These are phyloP conservation scores for Lithophane leautieri DNA, from an alignment of 2,888 invertebrate species.

Conservation along the genomic window DNA sequence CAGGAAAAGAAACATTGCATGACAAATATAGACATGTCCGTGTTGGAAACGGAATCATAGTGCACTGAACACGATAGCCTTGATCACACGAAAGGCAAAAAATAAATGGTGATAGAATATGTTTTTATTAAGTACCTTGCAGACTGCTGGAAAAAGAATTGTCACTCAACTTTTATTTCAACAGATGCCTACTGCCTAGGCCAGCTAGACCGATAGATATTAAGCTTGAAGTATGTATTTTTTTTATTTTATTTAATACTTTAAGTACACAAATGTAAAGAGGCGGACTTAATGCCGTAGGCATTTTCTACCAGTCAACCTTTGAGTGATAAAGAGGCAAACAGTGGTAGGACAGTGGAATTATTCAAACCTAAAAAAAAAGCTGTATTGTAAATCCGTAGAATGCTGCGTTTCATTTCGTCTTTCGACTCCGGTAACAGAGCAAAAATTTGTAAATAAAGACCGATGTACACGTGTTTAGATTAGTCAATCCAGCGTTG, in stretches of 20 bases:
- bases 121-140: not conserved
- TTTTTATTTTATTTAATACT: too few relatives aligned
- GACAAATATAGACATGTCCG: constrained; percentile 42
- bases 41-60: constrained; percentile 32
- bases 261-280: too few relatives aligned
- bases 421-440: not conserved
- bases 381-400: not conserved
- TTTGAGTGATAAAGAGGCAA: too few relatives aligned
- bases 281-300: too few relatives aligned
- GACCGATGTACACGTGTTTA: not conserved
- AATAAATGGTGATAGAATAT: not conserved
- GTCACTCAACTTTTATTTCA: not conserved
- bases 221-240: not conserved
- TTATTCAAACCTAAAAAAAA: not conserved
- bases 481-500: too few relatives aligned
- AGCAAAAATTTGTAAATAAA: not conserved
- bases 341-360: too few relatives aligned
- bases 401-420: not conserved
- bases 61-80: constrained; percentile 31
- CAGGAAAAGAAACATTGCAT: constrained; percentile 54
- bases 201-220: not conserved
- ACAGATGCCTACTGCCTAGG: not conserved
- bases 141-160: not conserved
- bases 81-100: constrained; percentile 43
- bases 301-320: too few relatives aligned